phyloP scores from a whole-genome alignment of 2,888 invertebrate genomes.

The Netelia melanura region DNA sequence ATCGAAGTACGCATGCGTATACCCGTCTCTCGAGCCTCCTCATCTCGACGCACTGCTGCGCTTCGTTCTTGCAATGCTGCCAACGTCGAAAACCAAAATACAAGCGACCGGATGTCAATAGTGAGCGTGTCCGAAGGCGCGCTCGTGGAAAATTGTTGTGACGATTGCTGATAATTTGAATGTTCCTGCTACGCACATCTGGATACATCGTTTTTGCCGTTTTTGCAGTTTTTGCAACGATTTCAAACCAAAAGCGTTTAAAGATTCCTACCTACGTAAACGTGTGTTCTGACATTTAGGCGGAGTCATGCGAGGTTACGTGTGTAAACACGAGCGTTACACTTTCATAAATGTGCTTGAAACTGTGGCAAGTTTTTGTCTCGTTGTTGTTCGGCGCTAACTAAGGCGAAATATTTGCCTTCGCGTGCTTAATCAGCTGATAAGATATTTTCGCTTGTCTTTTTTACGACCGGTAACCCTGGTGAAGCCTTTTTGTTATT shows the following conservation, averaged over 20 bases:
- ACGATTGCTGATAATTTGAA: background rate
- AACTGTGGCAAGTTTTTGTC: no score
- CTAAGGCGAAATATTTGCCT: background rate
- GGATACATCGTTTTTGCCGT: background rate
- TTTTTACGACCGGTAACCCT: background rate
- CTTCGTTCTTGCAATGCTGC: background rate
- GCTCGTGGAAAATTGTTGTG: background rate
- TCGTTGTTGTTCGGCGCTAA: background rate
- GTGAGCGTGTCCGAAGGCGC: background rate
- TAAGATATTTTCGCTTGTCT: constrained; percentile 19
- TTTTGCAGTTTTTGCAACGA: background rate
- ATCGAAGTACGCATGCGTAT: constrained; percentile 76
- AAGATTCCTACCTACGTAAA: background rate
- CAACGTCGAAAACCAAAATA: no score
- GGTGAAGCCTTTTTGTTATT: background rate
- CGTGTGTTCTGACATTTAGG: no score
- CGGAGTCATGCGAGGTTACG: no score
- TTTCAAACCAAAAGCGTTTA: background rate
- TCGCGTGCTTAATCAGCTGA: constrained; percentile 5
- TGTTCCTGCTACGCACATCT: no score
- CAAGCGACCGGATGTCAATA: no score
- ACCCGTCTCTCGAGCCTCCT: background rate
- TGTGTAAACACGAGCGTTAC: no score
- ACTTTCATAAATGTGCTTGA: no score
- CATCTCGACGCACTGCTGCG: background rate